phyloP scores from a whole-genome alignment of 2,797 vertebrate genomes.

The Echeneis naucrates region DNA sequence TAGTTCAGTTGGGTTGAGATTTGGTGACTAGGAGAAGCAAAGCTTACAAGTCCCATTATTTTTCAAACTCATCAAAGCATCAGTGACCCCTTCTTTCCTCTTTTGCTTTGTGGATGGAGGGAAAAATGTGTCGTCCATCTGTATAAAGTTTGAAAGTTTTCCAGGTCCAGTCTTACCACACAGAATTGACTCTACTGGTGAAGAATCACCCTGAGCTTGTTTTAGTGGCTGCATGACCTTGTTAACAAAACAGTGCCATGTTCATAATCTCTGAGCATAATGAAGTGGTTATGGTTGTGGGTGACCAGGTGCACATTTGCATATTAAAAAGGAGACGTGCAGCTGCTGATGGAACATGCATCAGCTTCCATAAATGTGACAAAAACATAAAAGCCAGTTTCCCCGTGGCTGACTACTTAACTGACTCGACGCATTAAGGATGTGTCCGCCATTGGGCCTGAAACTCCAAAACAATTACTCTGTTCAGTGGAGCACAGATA shows the following conservation, averaged over 20 bases:
- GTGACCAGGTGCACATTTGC: slow-evolving; percentile 16
- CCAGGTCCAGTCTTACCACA: no score
- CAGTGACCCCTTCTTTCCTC: no score
- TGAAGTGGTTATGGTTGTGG: background rate
- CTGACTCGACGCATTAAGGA: slow-evolving; percentile 6
- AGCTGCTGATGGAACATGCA: background rate
- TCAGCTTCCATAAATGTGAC: slow-evolving; percentile 8
- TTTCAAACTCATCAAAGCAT: no score
- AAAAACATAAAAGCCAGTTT: background rate
- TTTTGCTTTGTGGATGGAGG: no score
- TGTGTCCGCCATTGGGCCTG: background rate
- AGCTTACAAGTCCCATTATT: no score
- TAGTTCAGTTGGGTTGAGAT: no score
- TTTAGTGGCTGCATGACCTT: background rate
- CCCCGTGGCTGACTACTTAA: slow-evolving; percentile 11
- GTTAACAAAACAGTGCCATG: background rate
- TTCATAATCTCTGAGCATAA: slow-evolving; percentile 13
- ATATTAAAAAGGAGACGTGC: slow-evolving; percentile 20
- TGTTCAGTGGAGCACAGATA: slow-evolving; percentile 45
- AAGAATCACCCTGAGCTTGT: background rate
- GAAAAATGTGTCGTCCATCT: no score
- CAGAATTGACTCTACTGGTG: no score
- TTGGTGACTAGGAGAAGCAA: no score
- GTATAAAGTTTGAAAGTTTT: no score
- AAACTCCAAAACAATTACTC: slow-evolving; percentile 42